These are phyloP conservation scores for Platycheirus rosarum DNA, from an alignment of 2,888 invertebrate genomes.

Conservation along the genomic window DNA sequence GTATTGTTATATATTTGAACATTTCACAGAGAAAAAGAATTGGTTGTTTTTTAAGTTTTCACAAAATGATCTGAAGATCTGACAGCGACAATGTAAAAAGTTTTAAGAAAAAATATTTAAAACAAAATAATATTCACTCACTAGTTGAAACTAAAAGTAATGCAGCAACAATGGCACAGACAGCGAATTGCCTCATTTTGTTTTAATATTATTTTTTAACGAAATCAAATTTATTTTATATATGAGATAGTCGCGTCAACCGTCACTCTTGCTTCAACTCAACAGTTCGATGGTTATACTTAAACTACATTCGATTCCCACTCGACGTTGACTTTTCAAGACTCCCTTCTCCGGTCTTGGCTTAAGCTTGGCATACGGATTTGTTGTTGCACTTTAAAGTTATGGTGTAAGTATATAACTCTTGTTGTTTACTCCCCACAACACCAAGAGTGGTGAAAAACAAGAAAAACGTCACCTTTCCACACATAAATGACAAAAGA, in stretches of 20 bases:
- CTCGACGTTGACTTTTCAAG: slow-evolving; percentile 82
- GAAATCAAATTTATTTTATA: slow-evolving; percentile 38
- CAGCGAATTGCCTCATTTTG: slow-evolving; percentile 80
- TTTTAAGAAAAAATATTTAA: slow-evolving; percentile 2
- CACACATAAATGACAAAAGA: slow-evolving; percentile 37
- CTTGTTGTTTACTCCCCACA: slow-evolving; percentile 42
- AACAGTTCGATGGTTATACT: slow-evolving; percentile 81
- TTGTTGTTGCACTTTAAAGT: slow-evolving; percentile 65
- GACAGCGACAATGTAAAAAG: too few species aligned
- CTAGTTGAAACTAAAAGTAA: slow-evolving; percentile 80
- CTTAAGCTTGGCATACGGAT: slow-evolving; percentile 26
- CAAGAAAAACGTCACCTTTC: slow-evolving; percentile 56
- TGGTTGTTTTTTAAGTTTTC: neutral
- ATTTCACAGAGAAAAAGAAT: neutral
- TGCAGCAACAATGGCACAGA: slow-evolving; percentile 80
- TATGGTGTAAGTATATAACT: slow-evolving; percentile 52
- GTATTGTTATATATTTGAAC: neutral
- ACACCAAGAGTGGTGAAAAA: slow-evolving; percentile 49
- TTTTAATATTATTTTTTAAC: slow-evolving; percentile 64
- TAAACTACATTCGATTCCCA: slow-evolving; percentile 81
- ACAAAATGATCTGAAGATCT: too few species aligned
- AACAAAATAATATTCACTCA: slow-evolving; percentile 77
- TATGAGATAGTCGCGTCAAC: slow-evolving; percentile 53
- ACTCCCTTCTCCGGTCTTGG: slow-evolving; percentile 78
- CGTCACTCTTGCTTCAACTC: slow-evolving; percentile 75